These are phyloP conservation scores for Coelinius sp. DNA, from an alignment of 2,888 invertebrate species.

Conservation along the genomic window DNA sequence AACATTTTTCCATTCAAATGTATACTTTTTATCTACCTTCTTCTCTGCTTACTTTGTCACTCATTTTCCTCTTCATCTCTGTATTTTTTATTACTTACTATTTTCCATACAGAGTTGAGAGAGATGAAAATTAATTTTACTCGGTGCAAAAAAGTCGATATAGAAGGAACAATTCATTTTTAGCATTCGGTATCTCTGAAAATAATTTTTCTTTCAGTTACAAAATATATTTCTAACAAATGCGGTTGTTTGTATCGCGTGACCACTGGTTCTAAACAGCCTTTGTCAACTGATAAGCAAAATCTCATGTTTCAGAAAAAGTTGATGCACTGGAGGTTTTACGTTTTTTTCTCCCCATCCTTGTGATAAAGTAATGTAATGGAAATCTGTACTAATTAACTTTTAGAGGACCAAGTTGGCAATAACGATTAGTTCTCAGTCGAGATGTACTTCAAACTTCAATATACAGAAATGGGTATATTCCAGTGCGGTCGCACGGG, in stretches of 20 bases:
- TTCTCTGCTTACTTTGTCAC: background rate
- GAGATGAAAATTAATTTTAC: too few relatives aligned
- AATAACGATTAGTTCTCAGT: background rate
- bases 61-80: background rate
- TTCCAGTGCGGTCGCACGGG: background rate
- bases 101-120: too few relatives aligned
- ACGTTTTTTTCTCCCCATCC: too few relatives aligned
- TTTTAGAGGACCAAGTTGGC: background rate
- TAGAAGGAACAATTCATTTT: too few relatives aligned
- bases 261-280: constrained; percentile 4
- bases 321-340: too few relatives aligned
- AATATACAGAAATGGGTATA: background rate
- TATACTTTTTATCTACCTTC: background rate
- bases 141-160: too few relatives aligned
- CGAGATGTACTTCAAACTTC: background rate
- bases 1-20: constrained; percentile 11
- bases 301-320: too few relatives aligned
- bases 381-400: background rate
- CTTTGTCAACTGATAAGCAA: too few relatives aligned
- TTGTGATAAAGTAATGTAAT: too few relatives aligned
- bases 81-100: too few relatives aligned
- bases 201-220: background rate
- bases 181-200: too few relatives aligned
- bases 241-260: constrained; percentile 1
- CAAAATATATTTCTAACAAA: constrained; percentile 2